Evolutionary conservation across 2,113 vertebrate genomes (phyloP), one percentile per base, ranked within the genome.

Genomic region (Crypturellus undulatus): DNA sequence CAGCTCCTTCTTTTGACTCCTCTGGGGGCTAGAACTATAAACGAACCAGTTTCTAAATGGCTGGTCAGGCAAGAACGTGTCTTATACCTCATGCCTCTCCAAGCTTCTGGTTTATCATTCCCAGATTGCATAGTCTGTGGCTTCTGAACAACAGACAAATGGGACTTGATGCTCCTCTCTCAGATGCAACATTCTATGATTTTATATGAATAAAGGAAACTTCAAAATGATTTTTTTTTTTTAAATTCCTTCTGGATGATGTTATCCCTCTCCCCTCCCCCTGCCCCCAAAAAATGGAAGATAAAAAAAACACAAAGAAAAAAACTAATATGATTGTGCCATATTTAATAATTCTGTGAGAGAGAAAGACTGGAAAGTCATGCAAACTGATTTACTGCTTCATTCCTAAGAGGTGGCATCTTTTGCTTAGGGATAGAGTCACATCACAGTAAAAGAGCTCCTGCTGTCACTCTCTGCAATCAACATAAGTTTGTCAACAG

Each of bases 401-500:
- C 7, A 20, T 42, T 91, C 19, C 34, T 64, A 8, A 72, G 18
- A 84, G 12, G 0, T 0, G 2, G 3, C 65, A 43, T 75, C 51
- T 78, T 86, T 43, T 91, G 32, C 34, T 72, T 82, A 1, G 1
- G 76, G 25, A 28, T 13, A 30, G 47, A 89, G 43, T 54, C 56
- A 80, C 5, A 14, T 42, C 51, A 32, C 56, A 71, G 4, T 72
- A 72, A 43, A 75, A 85, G 81, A 63, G 12, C 17, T 91, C 49
- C 16, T 3, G 34, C 26, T 93, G 54, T 38, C 67, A 52, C 59
- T 87, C 67, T 85, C 59, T 47, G 34, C 59, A 58, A 59, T 72
- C 52, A 91, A 64, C 25, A 38, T 89, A 20, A 40, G 34, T 64
- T 58, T 93, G 81, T 93, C 90, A 93, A 65, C 67, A 92, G 36